Conservation (phyloP, 2,113 vertebrate species). For the Osmerus eperlanus region DNA sequence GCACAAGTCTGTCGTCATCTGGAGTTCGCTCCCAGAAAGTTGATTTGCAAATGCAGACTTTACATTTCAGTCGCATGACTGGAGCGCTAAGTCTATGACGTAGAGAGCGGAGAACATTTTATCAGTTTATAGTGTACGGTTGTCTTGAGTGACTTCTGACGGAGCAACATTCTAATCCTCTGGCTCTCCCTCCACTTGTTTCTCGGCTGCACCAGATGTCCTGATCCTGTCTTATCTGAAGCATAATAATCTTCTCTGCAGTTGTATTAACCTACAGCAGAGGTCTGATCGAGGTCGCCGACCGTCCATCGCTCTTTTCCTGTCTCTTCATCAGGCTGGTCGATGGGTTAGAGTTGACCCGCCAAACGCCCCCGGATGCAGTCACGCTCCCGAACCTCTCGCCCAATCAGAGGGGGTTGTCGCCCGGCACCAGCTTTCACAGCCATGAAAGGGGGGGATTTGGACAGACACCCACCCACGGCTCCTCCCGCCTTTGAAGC, state of each 20-base stretch:
- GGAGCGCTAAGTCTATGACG: no score
- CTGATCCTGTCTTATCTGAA: neutral
- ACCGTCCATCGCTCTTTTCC: slow-evolving; percentile 4
- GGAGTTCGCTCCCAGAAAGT: no score
- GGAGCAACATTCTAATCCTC: no score
- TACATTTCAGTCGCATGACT: no score
- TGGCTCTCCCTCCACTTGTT: slow-evolving; percentile 3
- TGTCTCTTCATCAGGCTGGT: slow-evolving; percentile 37
- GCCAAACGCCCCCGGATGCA: slow-evolving; percentile 13
- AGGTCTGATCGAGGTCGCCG: neutral
- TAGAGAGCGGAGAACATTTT: no score
- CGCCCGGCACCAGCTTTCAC: slow-evolving; percentile 40
- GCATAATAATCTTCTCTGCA: neutral
- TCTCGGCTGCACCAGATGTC: slow-evolving; percentile 32
- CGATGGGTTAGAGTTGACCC: slow-evolving; percentile 8
- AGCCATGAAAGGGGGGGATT: slow-evolving; percentile 59
- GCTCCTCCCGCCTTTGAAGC: slow-evolving; percentile 50
- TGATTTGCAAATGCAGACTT: no score
- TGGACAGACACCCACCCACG: slow-evolving; percentile 54
- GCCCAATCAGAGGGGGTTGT: slow-evolving; percentile 32
- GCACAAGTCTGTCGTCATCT: no score
- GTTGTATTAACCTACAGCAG: neutral
- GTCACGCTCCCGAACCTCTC: slow-evolving; percentile 35
- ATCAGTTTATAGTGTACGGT: no score
- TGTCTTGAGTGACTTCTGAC: no score